Base-by-base conservation (phyloP, 1,140 invertebrate species). In the Andrena cerasifolii region DNA sequence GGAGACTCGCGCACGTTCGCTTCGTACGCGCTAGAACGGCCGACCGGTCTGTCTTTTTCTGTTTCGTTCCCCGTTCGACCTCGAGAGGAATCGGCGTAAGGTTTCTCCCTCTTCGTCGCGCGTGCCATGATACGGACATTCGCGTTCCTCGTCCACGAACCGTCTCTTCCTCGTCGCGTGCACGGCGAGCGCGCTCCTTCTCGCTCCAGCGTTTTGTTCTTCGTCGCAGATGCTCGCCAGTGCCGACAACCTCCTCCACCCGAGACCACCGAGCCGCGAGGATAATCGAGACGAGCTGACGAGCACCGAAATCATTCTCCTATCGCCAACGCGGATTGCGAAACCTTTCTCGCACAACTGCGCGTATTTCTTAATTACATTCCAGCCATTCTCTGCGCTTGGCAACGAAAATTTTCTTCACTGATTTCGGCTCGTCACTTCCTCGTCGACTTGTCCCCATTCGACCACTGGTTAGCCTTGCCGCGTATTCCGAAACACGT, bases 211-310 rank as follows among this genome's bases (percentile, higher is more conserved):
- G 58, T 49, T 66, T 58, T 68, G 45, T 70, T 71, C 49, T 63
- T 12, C 61, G 40, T 70, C 78, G 68, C 84, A 87, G 86, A 87
- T 86, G 86, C 82, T 88, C 76, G 79, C 74, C 70, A 70, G 85
- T 85, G 75, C 59, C 80, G 85, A 85, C 83, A 82, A 82, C 70
- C 80, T 85, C 68, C 78, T 75, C 78, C 75, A 85, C 74, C 65
- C 28, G 31, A 54, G 36, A 5, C 36, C 10, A 33, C 8, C 12
- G 26, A 62, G 53, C 31, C 68, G 36, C 75, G 76, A 62, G 76
- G 54, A 77, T 80, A 84, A 85, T 80, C 83, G 54, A 84, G 72
- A 80, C 78, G 70, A 68, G 47, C 63, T 56, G 63, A 68, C 61
- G 72, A 84, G 77, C 71, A 62, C 18, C 33, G 14, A 72, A 68